These are phyloP conservation scores for Adrianichthys oophorus DNA, from an alignment of 2,797 vertebrate species.

Conservation along the genomic window DNA sequence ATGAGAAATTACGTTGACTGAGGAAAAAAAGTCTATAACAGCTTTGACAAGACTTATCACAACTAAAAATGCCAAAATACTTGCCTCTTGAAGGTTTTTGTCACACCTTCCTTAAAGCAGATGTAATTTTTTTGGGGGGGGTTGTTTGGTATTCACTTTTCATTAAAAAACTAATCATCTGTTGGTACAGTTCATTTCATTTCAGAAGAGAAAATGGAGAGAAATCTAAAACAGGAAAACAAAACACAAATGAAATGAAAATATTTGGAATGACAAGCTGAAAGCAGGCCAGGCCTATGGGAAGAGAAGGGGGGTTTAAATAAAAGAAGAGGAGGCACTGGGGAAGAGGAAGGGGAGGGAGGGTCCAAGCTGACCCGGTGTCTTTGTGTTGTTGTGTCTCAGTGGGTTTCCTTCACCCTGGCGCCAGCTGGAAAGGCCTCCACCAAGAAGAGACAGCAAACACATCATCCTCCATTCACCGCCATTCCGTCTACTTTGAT, in stretches of 20 bases:
- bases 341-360: conserved; percentile 47
- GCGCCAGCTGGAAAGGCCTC: conserved; percentile 83
- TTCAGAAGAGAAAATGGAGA: neutral
- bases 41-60: no score
- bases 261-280: conserved; percentile 48
- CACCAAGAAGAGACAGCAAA: conserved; percentile 72
- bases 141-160: no score
- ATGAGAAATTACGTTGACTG: no score
- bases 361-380: conserved; percentile 74
- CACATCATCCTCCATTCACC: conserved; percentile 75
- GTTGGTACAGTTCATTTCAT: no score
- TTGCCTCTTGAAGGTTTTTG: no score
- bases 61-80: no score
- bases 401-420: conserved; percentile 79
- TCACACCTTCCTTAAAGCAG: no score
- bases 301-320: conserved; percentile 50
- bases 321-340: conserved; percentile 58
- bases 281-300: conserved; percentile 52
- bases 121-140: no score
- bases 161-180: no score
- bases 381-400: conserved; percentile 79
- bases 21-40: no score
- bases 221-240: neutral
- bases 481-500: conserved; percentile 70
- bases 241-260: conserved; percentile 16